These are phyloP conservation scores for Neofelis nebulosa DNA, from an alignment of 2,113 vertebrate species.

Conservation along the genomic window DNA sequence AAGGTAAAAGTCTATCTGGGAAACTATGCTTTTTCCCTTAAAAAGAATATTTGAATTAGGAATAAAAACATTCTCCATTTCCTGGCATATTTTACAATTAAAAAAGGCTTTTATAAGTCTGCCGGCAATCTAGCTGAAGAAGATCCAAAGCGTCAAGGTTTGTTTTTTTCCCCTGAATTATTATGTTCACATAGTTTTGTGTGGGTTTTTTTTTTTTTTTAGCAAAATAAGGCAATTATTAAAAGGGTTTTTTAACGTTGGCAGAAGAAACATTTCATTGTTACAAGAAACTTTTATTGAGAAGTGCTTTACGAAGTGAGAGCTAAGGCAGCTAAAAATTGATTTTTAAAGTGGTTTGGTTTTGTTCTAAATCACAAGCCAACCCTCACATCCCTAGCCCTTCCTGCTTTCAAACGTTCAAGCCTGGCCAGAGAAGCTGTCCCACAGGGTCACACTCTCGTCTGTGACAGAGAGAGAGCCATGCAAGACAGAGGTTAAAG, in stretches of 20 bases:
- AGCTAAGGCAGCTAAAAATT: background rate
- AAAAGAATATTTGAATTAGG: slow-evolving; percentile 61
- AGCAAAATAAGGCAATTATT: slow-evolving; percentile 70
- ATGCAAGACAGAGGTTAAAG: background rate
- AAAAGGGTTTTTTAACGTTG: slow-evolving; percentile 64
- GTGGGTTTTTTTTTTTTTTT: background rate
- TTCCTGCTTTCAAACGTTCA: background rate
- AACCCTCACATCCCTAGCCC: background rate
- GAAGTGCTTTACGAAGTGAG: slow-evolving; percentile 60
- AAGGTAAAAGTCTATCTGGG: slow-evolving; percentile 61
- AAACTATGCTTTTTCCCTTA: background rate
- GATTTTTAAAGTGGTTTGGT: slow-evolving; percentile 55
- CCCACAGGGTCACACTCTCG: background rate
- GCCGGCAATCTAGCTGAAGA: slow-evolving; percentile 57
- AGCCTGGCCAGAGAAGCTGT: background rate
- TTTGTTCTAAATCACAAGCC: slow-evolving; percentile 42
- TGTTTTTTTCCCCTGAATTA: slow-evolving; percentile 57
- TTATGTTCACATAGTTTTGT: background rate
- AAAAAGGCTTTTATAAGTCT: slow-evolving; percentile 66
- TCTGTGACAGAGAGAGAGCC: background rate
- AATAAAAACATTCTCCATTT: slow-evolving; percentile 64
- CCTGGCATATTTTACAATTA: slow-evolving; percentile 63
- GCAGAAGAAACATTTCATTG: slow-evolving; percentile 57
- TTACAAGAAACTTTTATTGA: slow-evolving; percentile 58
- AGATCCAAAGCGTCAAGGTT: slow-evolving; percentile 54